phyloP scores from a whole-genome alignment of 2,888 invertebrate species.

The Lochmaea capreae region DNA sequence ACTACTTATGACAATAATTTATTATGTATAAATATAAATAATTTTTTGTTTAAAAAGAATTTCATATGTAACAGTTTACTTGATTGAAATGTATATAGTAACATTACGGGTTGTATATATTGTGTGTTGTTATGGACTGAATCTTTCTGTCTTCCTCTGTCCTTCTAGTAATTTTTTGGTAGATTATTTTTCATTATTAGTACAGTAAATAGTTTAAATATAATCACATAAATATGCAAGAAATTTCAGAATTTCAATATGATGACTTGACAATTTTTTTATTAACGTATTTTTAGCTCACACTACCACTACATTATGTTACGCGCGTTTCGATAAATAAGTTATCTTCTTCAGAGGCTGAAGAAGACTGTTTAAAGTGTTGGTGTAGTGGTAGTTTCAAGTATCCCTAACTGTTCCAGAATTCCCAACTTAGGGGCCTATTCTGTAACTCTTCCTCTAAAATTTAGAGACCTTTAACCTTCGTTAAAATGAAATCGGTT shows the following conservation, averaged over 20 bases:
- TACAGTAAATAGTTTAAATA: conserved; percentile 15
- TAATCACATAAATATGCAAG: conserved; percentile 1
- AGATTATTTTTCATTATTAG: conserved; percentile 35
- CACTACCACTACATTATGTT: too few species aligned
- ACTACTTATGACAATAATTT: conserved; percentile 31
- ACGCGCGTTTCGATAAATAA: too few species aligned
- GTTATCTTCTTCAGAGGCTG: too few species aligned
- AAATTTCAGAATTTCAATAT: not conserved
- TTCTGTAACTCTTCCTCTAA: too few species aligned
- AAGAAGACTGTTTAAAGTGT: too few species aligned
- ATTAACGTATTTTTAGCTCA: too few species aligned
- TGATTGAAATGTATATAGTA: conserved; percentile 53
- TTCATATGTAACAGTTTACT: conserved; percentile 44
- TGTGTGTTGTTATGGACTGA: conserved; percentile 60
- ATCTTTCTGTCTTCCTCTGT: conserved; percentile 64
- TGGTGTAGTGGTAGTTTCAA: too few species aligned
- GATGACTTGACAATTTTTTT: too few species aligned
- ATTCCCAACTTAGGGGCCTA: too few species aligned
- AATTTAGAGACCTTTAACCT: too few species aligned
- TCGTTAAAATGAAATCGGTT: too few species aligned
- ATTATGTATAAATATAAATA: conserved; percentile 41
- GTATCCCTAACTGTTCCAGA: too few species aligned
- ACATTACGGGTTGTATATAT: conserved; percentile 63
- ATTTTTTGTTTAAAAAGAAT: conserved; percentile 30
- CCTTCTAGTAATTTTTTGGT: conserved; percentile 59